phyloP scores from a whole-genome alignment of 2,797 vertebrate species.

The Distichodus sexfasciatus region DNA sequence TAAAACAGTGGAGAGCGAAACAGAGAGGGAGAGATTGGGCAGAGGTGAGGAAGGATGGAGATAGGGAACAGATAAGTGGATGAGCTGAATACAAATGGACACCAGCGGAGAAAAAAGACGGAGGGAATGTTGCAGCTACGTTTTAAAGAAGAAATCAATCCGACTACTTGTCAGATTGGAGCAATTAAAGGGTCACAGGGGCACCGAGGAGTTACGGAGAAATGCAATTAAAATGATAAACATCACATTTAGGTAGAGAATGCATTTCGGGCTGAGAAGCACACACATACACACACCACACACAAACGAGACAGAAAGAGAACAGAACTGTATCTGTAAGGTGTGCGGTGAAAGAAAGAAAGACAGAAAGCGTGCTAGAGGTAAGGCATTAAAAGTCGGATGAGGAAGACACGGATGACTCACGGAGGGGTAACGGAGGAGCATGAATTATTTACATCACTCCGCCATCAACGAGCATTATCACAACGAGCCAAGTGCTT shows the following conservation, averaged over 20 bases:
- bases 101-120: constrained; percentile 50
- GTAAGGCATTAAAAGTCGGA: constrained; percentile 35
- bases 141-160: constrained; percentile 37
- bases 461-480: constrained; percentile 2
- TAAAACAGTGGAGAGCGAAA: constrained; percentile 59
- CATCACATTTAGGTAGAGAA: not conserved
- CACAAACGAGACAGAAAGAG: not conserved
- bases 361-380: not conserved
- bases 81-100: constrained; percentile 77
- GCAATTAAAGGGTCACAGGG: constrained; percentile 12
- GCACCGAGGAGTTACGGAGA: not conserved
- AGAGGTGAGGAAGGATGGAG: constrained; percentile 20
- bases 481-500: constrained; percentile 18
- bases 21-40: constrained; percentile 1
- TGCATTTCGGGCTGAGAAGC: too few relatives aligned
- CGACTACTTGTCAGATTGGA: constrained; percentile 33
- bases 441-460: constrained; percentile 45
- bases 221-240: not conserved
- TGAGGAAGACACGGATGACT: constrained; percentile 12
- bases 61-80: constrained; percentile 34
- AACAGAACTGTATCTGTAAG: not conserved
- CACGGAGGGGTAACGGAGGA: constrained; percentile 55
- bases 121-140: constrained; percentile 30
- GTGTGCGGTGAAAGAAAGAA: not conserved
- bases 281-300: too few relatives aligned